Evolutionary conservation across 2,888 invertebrate genomes (phyloP).

Genomic region (Endomychus coccineus): DNA sequence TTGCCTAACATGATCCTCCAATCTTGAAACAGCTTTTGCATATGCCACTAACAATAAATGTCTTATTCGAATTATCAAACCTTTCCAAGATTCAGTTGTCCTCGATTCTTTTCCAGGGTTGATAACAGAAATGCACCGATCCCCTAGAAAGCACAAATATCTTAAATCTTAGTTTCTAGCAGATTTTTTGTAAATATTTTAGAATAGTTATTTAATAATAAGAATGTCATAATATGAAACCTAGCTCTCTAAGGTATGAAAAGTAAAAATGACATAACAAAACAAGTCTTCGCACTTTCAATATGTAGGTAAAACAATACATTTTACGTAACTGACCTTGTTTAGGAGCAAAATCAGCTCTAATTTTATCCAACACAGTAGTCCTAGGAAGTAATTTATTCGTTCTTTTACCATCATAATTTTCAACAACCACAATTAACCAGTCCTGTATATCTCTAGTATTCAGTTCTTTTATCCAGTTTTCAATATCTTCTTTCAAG

Average conservation of each 20-base stretch:
- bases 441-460: constrained; percentile 76
- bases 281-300: no score
- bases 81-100: constrained; percentile 85
- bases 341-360: constrained; percentile 87
- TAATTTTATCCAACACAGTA: constrained; percentile 90
- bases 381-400: constrained; percentile 87
- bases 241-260: not conserved
- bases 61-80: constrained; percentile 73
- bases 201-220: not conserved
- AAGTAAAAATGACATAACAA: not conserved
- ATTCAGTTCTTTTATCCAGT: constrained; percentile 75
- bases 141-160: constrained; percentile 40
- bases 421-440: constrained; percentile 90
- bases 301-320: no score
- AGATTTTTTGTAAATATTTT: no score
- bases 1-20: constrained; percentile 85
- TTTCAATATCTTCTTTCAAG: constrained; percentile 82
- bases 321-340: constrained; percentile 60
- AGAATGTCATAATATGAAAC: constrained; percentile 1
- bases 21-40: constrained; percentile 74
- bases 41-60: constrained; percentile 79
- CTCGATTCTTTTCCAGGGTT: constrained; percentile 88
- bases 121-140: constrained; percentile 81
- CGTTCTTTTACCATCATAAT: constrained; percentile 82
- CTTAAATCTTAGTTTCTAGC: no score